phyloP scores from a whole-genome alignment of 2,888 invertebrate genomes.

The Synanthedon andrenaeformis region DNA sequence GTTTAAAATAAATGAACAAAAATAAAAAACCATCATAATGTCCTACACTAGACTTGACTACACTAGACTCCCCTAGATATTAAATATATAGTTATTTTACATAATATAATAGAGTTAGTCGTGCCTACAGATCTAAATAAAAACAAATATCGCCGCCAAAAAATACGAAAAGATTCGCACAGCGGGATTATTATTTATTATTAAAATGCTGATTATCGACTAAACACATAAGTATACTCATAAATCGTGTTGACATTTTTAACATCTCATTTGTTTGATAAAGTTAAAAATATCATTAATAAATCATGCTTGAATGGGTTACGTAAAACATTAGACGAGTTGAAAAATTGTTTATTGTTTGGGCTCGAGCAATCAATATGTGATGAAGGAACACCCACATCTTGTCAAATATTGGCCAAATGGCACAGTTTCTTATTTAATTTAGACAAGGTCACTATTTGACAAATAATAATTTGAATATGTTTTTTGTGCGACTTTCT shows the following conservation, averaged over 20 bases:
- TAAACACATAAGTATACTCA: background rate
- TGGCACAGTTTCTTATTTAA: conserved; percentile 2
- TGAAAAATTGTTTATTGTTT: background rate
- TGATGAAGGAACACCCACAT: background rate
- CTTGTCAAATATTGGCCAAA: background rate
- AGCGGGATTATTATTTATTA: too few species aligned
- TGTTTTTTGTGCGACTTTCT: conserved; percentile 11
- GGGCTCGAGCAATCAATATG: background rate
- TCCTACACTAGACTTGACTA: too few species aligned
- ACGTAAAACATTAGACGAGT: background rate
- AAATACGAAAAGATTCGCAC: too few species aligned
- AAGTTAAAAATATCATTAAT: background rate
- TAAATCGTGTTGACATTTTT: background rate
- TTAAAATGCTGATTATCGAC: too few species aligned
- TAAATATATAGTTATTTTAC: too few species aligned
- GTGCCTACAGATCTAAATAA: too few species aligned
- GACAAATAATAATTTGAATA: conserved; percentile 8
- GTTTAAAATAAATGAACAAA: too few species aligned
- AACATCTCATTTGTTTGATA: background rate
- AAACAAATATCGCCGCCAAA: too few species aligned
- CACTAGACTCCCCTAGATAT: too few species aligned
- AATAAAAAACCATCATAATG: too few species aligned
- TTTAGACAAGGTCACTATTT: conserved; percentile 11
- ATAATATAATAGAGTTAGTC: too few species aligned
- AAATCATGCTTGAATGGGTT: background rate